These are phyloP conservation scores for Liasis olivaceus DNA, from an alignment of 2,797 vertebrate genomes.

Conservation along the genomic window DNA sequence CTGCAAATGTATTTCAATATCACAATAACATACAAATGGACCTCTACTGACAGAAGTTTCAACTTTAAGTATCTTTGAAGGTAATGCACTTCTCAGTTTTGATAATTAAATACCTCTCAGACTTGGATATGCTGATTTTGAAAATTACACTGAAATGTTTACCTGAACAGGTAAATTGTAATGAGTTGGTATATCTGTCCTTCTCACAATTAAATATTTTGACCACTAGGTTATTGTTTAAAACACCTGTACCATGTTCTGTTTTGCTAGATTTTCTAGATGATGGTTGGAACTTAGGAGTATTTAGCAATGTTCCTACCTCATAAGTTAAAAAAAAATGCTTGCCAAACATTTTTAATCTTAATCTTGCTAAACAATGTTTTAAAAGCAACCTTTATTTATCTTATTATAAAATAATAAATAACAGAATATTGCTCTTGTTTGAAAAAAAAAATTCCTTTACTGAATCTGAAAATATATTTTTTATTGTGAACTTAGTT, in stretches of 20 bases:
- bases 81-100: background rate
- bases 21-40: background rate
- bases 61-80: background rate
- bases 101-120: background rate
- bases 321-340: background rate
- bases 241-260: background rate
- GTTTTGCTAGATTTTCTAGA: background rate
- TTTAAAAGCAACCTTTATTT: background rate
- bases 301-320: background rate
- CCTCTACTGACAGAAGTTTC: background rate
- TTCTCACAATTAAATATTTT: background rate
- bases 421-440: background rate
- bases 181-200: background rate
- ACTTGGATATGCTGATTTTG: too few relatives aligned
- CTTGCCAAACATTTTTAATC: background rate
- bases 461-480: background rate
- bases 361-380: background rate
- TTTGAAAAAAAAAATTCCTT: background rate
- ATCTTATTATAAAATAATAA: conserved; percentile 3
- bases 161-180: background rate
- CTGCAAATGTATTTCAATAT: background rate
- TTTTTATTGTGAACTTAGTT: conserved; percentile 2
- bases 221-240: background rate
- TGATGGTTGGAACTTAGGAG: background rate
- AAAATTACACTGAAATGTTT: background rate